Evolutionary conservation across 2,797 vertebrate genomes (phyloP), one percentile per base, ranked within the genome.

Genomic region (Lutjanus campechanus): DNA sequence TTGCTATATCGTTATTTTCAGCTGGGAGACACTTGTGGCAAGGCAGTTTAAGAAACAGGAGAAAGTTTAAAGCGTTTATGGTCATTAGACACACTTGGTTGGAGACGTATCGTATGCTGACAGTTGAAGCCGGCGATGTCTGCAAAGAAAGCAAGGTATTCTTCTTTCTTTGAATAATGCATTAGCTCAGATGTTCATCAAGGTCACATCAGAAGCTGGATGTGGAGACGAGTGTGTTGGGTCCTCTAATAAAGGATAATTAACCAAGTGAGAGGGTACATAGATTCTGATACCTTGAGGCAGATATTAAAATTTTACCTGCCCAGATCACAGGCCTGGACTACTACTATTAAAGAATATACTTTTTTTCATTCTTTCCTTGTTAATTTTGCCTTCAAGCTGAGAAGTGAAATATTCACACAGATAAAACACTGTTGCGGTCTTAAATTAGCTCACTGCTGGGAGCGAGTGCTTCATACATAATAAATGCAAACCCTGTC

Each of bases 131-230:
- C 85, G 68, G 82, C 77, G 59, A 81, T 58, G 68, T 88, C 83
- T 69, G 71, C 62, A 92, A 79, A 90, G 89, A 91, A 85, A 93
- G 79, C 41, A 69, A 83, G 81, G 90, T 94, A 78, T 85, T 86
- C 84, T 83, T 73, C 75, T 85, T 84, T 49, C 50, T 50, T 77
- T 95, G 85, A 93, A 95, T 95, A 93, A 95, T 95, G 85, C 82
- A 95, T 89, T 76, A 91, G 83, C 85, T 92, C 74, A 73, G 85
- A 90, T 80, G 76, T 85, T 90, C 86, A 87, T 89, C 90, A 92
- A 94, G 93, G 92, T 94, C 90, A 90, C 62, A 46, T 85, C 59
- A 82, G 71, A 67, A 73, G 62, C 77, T 62, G 70, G 19, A 60
- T 71, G 71, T 76, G 69, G 55, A 90, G 67, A 81, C 59, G 64